These are phyloP conservation scores for Schizopygopsis malacanthus DNA, from an alignment of 2,797 vertebrate genomes.

Conservation along the genomic window DNA sequence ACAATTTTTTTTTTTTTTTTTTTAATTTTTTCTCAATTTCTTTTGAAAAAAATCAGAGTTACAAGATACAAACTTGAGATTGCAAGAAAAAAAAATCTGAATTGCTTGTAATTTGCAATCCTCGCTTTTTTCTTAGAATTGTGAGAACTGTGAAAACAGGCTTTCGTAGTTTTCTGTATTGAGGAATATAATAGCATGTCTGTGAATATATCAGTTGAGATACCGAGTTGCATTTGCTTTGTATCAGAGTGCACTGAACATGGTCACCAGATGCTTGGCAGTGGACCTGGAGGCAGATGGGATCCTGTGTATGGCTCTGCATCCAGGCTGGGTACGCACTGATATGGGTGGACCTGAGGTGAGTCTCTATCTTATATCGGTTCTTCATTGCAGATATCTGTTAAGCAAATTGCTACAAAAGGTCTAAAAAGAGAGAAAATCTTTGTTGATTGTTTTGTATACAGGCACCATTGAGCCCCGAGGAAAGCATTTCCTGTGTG, in stretches of 20 bases:
- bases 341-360: slow-evolving; percentile 83
- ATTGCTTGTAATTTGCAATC: neutral
- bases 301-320: slow-evolving; percentile 80
- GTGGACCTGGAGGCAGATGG: slow-evolving; percentile 77
- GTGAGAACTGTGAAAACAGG: neutral
- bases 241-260: slow-evolving; percentile 79
- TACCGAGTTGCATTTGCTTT: neutral
- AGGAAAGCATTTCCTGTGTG: slow-evolving; percentile 75
- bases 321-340: slow-evolving; percentile 84
- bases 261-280: slow-evolving; percentile 81
- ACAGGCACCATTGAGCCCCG: slow-evolving; percentile 77
- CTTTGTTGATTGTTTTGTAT: slow-evolving; percentile 14
- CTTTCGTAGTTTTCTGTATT: neutral
- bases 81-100: too few relatives aligned
- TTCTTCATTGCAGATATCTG: neutral
- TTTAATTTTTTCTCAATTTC: too few relatives aligned
- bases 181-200: neutral
- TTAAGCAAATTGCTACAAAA: neutral
- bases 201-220: neutral
- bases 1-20: too few relatives aligned
- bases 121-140: neutral
- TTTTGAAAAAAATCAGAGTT: too few relatives aligned
- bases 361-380: slow-evolving; percentile 36
- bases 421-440: neutral
- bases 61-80: too few relatives aligned